These are phyloP conservation scores for Phyllopteryx taeniolatus DNA, from an alignment of 2,113 vertebrate genomes.

Conservation along the genomic window DNA sequence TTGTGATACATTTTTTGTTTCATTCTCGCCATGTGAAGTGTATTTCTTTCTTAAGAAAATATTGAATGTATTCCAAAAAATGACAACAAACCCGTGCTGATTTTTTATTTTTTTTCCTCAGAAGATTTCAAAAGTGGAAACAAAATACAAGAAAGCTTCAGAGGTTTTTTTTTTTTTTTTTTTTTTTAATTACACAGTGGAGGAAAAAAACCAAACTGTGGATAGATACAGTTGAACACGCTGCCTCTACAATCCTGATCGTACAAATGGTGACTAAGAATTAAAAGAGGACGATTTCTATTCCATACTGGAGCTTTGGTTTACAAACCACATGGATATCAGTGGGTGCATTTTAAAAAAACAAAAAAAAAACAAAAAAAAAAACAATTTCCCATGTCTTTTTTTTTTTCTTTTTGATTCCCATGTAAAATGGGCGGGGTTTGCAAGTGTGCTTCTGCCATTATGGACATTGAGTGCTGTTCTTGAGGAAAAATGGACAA, in stretches of 20 bases:
- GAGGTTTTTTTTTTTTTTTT: conserved; percentile 44
- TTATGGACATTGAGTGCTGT: conserved; percentile 60
- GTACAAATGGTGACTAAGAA: conserved; percentile 68
- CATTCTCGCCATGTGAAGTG: conserved; percentile 78
- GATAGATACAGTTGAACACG: conserved; percentile 75
- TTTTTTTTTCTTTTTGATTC: conserved; percentile 32
- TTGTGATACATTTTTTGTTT: conserved; percentile 58
- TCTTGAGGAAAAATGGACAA: conserved; percentile 49
- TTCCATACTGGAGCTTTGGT: conserved; percentile 81
- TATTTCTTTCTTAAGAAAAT: conserved; percentile 73
- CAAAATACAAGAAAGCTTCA: conserved; percentile 60
- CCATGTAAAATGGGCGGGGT: conserved; percentile 56
- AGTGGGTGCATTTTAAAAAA: conserved; percentile 63
- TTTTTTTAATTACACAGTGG: conserved; percentile 38
- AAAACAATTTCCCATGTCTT: conserved; percentile 14
- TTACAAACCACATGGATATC: conserved; percentile 78
- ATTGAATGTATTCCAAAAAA: conserved; percentile 81
- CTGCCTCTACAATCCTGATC: conserved; percentile 81
- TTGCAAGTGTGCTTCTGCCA: conserved; percentile 73
- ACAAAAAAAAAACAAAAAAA: too few species aligned
- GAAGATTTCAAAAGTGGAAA: conserved; percentile 74
- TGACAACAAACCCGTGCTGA: conserved; percentile 69
- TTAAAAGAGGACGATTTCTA: conserved; percentile 69
- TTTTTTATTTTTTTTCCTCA: conserved; percentile 69
- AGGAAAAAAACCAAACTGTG: conserved; percentile 48